A percentile compares a stretch with the other conserved stretches of the same genome.
Evolutionary conservation across 2,888 invertebrate species (phyloP).

Genomic region (Polyommatus icarus): DNA sequence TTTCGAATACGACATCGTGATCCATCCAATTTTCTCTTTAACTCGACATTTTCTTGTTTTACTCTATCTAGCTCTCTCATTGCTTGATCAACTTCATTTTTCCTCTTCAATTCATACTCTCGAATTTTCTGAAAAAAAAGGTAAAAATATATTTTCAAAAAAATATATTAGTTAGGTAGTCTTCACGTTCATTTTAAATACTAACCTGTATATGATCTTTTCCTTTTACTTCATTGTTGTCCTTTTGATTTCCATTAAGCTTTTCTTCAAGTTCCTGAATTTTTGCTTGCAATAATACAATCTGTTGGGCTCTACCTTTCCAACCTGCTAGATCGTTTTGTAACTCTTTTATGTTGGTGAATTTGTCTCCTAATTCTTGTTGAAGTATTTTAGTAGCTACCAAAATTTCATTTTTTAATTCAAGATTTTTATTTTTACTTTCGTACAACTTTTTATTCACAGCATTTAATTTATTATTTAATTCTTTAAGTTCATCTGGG

Average conservation of each 20-base stretch:
- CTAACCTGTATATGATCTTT: constrained; percentile 62
- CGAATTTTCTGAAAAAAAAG: constrained; percentile 60
- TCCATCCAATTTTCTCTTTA: constrained; percentile 83
- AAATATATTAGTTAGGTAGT: neutral
- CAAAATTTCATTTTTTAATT: constrained; percentile 86
- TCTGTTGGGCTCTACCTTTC: constrained; percentile 90
- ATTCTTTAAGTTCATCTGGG: constrained; percentile 78
- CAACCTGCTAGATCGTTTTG: constrained; percentile 82
- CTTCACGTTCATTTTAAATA: neutral
- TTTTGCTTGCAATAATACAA: constrained; percentile 84
- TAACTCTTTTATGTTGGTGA: constrained; percentile 82
- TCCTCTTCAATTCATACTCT: constrained; percentile 77
- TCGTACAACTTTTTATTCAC: constrained; percentile 84
- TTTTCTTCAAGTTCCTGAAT: constrained; percentile 84
- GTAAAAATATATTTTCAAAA: neutral
- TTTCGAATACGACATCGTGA: constrained; percentile 84
- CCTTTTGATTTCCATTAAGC: constrained; percentile 68
- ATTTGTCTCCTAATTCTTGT: constrained; percentile 87
- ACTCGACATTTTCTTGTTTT: constrained; percentile 79
- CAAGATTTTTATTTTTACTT: constrained; percentile 84
- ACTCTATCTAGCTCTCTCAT: constrained; percentile 80
- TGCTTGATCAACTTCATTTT: constrained; percentile 80
- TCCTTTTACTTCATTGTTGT: constrained; percentile 53
- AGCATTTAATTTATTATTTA: constrained; percentile 81
- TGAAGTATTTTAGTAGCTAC: constrained; percentile 86